These are phyloP conservation scores for Apoderus coryli DNA, from an alignment of 2,888 invertebrate species.

Conservation along the genomic window DNA sequence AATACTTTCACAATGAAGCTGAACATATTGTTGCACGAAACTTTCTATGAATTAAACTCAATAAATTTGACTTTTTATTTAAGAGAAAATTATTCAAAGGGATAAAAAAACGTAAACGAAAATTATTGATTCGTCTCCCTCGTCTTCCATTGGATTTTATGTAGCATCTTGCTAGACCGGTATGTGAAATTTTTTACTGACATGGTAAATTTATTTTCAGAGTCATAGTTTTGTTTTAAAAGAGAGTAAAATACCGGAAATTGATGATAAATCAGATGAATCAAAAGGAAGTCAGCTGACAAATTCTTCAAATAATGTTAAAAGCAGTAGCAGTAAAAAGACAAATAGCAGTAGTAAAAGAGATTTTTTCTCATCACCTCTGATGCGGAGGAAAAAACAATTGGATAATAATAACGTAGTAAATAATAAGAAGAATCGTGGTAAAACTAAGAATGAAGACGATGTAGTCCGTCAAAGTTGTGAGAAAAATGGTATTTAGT, in stretches of 20 bases:
- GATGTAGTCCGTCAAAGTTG: conserved; percentile 14
- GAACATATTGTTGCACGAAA: too few relatives aligned
- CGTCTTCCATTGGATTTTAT: too few relatives aligned
- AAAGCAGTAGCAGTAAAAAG: conserved; percentile 19
- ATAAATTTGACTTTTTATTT: too few relatives aligned
- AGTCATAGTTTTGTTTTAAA: conserved; percentile 20
- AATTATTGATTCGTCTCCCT: too few relatives aligned
- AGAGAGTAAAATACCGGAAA: conserved; percentile 27
- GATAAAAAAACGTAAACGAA: too few relatives aligned
- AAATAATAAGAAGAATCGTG: conserved; percentile 17
- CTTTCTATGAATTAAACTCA: too few relatives aligned
- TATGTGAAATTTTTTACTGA: too few relatives aligned
- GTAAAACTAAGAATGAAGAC: conserved; percentile 24
- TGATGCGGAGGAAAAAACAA: conserved; percentile 31
- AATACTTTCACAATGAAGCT: too few relatives aligned
- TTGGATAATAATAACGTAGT: conserved; percentile 18
- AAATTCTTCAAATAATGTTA: conserved; percentile 12
- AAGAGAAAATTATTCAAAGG: too few relatives aligned
- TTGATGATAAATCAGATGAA: conserved; percentile 16
- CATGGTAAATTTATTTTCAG: too few relatives aligned
- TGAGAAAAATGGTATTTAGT: conserved; percentile 21
- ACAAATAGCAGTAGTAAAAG: conserved; percentile 27
- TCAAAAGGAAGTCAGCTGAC: conserved; percentile 9
- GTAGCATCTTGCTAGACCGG: too few relatives aligned
- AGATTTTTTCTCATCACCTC: conserved; percentile 32